Base-by-base conservation (phyloP, 2,113 vertebrate species). In the Rhinopomastus cyanomelas region DNA sequence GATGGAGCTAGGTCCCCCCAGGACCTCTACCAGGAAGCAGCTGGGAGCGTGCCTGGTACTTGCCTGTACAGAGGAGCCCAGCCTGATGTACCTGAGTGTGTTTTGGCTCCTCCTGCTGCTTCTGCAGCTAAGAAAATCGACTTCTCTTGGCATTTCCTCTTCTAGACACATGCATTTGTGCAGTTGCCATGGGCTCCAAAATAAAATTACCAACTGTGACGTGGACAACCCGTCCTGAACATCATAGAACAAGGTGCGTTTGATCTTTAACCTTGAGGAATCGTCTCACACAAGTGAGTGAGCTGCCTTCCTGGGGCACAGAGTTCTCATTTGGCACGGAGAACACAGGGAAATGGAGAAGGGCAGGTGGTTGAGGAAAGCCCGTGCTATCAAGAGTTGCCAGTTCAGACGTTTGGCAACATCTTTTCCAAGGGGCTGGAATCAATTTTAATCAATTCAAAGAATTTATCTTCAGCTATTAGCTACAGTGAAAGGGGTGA, bases 231-330 rank as follows among this genome's bases (percentile, higher is more conserved):
- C 34, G 62, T 55, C 57, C 57, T 57, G 57, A 48, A 59, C 37
- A 12, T 11, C 42, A 4, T 2, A n/a, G 55, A 53, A 27, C 14
- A 11, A 57, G 68, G 46, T 3, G 8, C 52, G 26, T 29, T 3
- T 30, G 46, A 5, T 48, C 44, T 12, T 30, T 39, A 22, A 0
- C n/a, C 23, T 4, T 0, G 3, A 21, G 46, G 27, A 21, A 9
- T 6, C 46, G 44, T 27, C 53, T 65, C 29, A 11, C 9, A 26
- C 6, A 2, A 30, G 22, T 0, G 30, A 23, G 32, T 20, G 36
- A 21, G 9, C 34, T 77, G 32, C 39, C 8, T n/a, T 60, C 66
- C 56, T 67, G 6, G 8, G 65, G n/a, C n/a, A n/a, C n/a, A n/a
- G 15, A 4, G 36, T 48, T 36, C 64, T 26, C 6, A 8, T 4